Conservation (phyloP, 2,888 invertebrate species). For the Podabrus alpinus region DNA sequence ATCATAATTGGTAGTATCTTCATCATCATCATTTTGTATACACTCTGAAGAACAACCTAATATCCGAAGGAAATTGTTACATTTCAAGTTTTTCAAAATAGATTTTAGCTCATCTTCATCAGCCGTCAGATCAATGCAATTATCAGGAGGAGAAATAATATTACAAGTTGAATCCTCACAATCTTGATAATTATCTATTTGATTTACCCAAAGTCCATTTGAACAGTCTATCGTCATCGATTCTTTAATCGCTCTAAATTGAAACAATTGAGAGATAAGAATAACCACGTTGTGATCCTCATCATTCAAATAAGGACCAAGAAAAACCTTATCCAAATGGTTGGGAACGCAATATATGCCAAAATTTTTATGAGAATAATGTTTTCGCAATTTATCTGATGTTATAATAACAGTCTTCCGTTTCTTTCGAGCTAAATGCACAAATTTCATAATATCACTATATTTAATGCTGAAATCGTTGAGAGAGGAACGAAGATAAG, state of each 20-base stretch:
- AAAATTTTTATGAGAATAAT: constrained; percentile 42
- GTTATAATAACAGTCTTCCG: constrained; percentile 58
- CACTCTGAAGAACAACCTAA: background rate
- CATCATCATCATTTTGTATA: background rate
- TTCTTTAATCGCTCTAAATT: background rate
- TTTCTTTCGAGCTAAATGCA: constrained; percentile 56
- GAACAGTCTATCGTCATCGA: constrained; percentile 39
- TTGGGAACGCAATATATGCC: constrained; percentile 51
- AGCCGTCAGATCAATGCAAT: background rate
- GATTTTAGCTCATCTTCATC: background rate
- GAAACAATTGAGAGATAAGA: constrained; percentile 22
- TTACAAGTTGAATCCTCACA: background rate
- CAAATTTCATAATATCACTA: constrained; percentile 57
- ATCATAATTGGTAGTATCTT: background rate
- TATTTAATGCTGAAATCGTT: constrained; percentile 61
- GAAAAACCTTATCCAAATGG: constrained; percentile 46
- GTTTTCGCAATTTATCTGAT: constrained; percentile 35
- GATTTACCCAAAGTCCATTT: constrained; percentile 42
- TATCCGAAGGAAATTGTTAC: background rate
- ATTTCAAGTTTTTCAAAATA: background rate
- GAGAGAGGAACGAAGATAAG: constrained; percentile 58
- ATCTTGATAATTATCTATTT: background rate
- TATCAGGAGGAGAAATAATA: too few relatives aligned
- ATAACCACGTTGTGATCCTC: constrained; percentile 48
- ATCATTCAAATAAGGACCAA: constrained; percentile 50